A percentile compares a stretch with the other conserved stretches of the same genome.
phyloP scores from a whole-genome alignment of 2,797 vertebrate species.

The Monodelphis domestica region DNA sequence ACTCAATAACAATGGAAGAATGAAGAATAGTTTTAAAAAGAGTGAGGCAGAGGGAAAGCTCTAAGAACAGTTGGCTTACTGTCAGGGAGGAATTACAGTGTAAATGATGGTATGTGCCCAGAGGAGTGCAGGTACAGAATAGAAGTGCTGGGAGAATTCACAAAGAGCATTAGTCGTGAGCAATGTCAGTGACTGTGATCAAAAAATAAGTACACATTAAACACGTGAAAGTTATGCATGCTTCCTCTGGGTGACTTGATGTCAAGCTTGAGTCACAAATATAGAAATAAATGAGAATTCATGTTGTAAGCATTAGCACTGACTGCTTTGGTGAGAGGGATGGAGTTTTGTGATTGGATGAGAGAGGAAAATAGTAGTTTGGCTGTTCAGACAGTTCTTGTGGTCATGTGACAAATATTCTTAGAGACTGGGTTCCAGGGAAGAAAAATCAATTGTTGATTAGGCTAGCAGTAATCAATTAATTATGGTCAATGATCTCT shows the following conservation, averaged over 20 bases:
- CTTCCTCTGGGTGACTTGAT: not conserved
- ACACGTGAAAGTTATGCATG: not conserved
- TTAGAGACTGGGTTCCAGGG: too few species aligned
- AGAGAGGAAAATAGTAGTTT: not conserved
- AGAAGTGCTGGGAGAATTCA: not conserved
- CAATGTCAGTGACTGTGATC: not conserved
- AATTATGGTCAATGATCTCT: too few species aligned
- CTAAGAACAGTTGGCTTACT: too few species aligned
- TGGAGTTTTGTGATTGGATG: not conserved
- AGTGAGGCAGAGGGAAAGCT: too few species aligned
- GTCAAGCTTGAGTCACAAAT: not conserved
- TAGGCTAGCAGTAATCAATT: too few species aligned
- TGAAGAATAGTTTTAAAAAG: too few species aligned
- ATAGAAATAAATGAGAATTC: not conserved
- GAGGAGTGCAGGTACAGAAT: not conserved
- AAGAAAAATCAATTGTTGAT: too few species aligned
- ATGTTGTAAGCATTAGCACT: not conserved
- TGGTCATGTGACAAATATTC: too few species aligned
- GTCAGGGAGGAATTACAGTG: not conserved
- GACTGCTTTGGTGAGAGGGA: not conserved
- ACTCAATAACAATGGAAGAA: too few species aligned
- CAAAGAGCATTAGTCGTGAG: not conserved
- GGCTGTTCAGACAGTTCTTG: not conserved
- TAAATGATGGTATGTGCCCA: not conserved
- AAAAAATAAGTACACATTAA: not conserved